phyloP scores from a whole-genome alignment of 2,113 vertebrate genomes.

The Junco hyemalis region DNA sequence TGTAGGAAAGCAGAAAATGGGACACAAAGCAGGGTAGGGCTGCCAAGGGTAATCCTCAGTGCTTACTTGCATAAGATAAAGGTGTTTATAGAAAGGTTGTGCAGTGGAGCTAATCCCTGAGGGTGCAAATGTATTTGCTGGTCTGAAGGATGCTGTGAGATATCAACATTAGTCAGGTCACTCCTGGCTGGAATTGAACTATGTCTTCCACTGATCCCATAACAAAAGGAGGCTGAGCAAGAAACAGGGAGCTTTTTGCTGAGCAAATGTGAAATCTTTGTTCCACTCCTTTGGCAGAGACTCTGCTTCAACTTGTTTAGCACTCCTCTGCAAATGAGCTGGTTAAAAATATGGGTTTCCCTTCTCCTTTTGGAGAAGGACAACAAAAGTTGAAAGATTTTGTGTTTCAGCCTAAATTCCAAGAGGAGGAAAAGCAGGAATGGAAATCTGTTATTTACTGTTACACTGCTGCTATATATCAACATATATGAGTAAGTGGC shows the following conservation, averaged over 20 bases:
- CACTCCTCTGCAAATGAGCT: not conserved
- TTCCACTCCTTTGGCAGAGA: not conserved
- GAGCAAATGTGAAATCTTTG: not conserved
- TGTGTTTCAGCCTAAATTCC: not conserved
- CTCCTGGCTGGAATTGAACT: not conserved
- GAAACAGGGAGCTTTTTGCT: not conserved
- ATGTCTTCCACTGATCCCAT: not conserved
- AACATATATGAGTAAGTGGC: not conserved
- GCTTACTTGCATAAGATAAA: not conserved
- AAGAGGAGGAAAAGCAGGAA: not conserved
- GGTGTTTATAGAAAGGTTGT: not conserved
- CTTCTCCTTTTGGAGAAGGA: not conserved
- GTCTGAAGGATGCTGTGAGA: not conserved
- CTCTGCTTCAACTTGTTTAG: not conserved
- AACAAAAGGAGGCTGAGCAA: not conserved
- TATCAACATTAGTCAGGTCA: accelerated
- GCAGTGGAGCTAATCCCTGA: not conserved
- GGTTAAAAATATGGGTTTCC: not conserved
- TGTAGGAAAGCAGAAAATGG: not conserved
- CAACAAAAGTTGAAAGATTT: not conserved
- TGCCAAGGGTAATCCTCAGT: not conserved
- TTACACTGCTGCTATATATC: not conserved
- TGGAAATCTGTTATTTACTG: constrained; percentile 19
- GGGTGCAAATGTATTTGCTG: not conserved
- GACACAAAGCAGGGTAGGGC: not conserved